phyloP scores from a whole-genome alignment of 2,113 vertebrate species.

The Ranitomeya imitator region DNA sequence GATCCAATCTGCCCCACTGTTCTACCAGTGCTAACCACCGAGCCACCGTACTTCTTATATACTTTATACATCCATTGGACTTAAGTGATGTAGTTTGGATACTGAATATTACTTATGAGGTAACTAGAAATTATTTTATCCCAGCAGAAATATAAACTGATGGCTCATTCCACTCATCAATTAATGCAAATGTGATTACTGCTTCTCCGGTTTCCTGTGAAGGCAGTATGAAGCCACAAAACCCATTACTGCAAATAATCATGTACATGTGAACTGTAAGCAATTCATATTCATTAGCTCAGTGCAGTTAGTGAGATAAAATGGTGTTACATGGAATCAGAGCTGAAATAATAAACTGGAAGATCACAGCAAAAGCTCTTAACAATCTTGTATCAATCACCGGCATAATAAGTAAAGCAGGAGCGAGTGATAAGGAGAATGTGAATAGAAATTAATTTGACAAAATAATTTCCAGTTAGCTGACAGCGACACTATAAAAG shows the following conservation, averaged over 20 bases:
- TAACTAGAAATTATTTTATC: not conserved
- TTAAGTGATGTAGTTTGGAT: not conserved
- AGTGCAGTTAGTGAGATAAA: not conserved
- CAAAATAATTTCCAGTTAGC: slow-evolving; percentile 1
- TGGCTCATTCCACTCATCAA: not conserved
- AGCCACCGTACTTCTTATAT: not conserved
- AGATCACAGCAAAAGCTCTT: slow-evolving; percentile 16
- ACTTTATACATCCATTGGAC: not conserved
- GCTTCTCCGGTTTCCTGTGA: not conserved
- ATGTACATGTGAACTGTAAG: slow-evolving; percentile 28
- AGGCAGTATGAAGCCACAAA: slow-evolving; percentile 1
- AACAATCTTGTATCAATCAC: slow-evolving; percentile 35
- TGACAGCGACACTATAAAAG: not conserved
- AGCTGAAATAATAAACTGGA: slow-evolving; percentile 29
- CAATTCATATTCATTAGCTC: slow-evolving; percentile 27
- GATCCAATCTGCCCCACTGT: too few species aligned
- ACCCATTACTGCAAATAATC: slow-evolving; percentile 24
- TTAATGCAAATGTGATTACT: slow-evolving; percentile 26
- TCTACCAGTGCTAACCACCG: not conserved
- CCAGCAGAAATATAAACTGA: not conserved
- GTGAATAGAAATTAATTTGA: slow-evolving; percentile 29
- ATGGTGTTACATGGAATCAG: not conserved
- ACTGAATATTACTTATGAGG: not conserved
- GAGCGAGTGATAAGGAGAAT: slow-evolving; percentile 5
- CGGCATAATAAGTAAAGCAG: slow-evolving; percentile 7